Base-by-base conservation (phyloP, 2,888 invertebrate genomes). In the Cerceris ruficornis region DNA sequence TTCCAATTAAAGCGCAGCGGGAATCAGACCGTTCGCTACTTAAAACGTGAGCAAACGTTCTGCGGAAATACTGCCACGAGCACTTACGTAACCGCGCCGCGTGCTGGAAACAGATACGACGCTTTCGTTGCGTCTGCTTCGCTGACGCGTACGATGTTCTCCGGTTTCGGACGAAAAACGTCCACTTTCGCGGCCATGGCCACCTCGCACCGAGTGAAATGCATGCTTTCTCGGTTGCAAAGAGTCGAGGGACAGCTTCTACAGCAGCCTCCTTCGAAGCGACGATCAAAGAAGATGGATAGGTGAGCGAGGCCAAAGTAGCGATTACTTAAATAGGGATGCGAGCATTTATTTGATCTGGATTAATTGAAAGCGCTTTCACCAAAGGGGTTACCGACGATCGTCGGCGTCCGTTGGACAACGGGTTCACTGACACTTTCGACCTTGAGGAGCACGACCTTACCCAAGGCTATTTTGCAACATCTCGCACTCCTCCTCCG, bases 381-480 rank as follows among this genome's bases (percentile, higher is more conserved):
- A 69, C 75, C 58, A 39, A 54, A 62, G 62, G 74, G 68, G 68
- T 57, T 46, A 65, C 54, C 39, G 60, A 46, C 42, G 50, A 55
- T 42, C 49, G 67, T 75, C 67, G 74, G 60, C 50, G 17, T 28
- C 9, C 46, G 60, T 41, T 55, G 17, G 17, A 41, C 15, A 59
- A n/a, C 60, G 69, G 39, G 85, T 83, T 85, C 85, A 60, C 61
- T 69, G 83, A 67, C 83, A 77, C 43, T 39, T 65, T 52, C 81
- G 66, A 77, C 85, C 85, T 85, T 85, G 82, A 67, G 49, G 59
- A 72, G 69, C 85, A 70, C 76, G 83, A 85, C 85, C 85, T 85
- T 85, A 83, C 85, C 58, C 83, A 85, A 84, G 85, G 81, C 81
- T 83, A 80, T 81, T 85, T 84, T 77, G 69, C 82, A 75, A 82